Evolutionary conservation across 2,113 vertebrate genomes (phyloP).

Genomic region (human (Homo sapiens)): DNA sequence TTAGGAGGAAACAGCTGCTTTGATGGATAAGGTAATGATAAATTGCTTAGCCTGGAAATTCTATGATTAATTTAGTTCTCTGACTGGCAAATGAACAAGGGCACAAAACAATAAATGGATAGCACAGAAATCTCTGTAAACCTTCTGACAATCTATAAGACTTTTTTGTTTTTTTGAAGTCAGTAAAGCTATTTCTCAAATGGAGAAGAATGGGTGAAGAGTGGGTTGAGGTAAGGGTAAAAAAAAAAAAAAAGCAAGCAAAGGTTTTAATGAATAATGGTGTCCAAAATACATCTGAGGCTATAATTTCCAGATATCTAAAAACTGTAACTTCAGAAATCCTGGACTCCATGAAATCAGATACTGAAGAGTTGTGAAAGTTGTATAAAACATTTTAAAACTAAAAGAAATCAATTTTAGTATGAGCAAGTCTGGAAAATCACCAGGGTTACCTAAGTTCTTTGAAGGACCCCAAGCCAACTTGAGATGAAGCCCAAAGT

Average conservation of each 20-base stretch:
- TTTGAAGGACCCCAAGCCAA: slow-evolving; percentile 12
- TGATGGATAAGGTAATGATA: slow-evolving; percentile 45
- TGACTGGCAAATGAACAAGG: slow-evolving; percentile 45
- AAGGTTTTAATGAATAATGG: slow-evolving; percentile 19
- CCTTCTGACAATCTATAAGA: not conserved
- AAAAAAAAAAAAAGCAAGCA: not conserved
- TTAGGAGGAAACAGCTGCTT: slow-evolving; percentile 23
- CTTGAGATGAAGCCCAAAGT: slow-evolving; percentile 11
- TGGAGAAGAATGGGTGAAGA: not conserved
- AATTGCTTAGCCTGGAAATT: slow-evolving; percentile 44
- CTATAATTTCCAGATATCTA: not conserved
- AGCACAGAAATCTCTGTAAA: slow-evolving; percentile 44
- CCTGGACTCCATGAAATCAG: not conserved
- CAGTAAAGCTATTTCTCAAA: not conserved
- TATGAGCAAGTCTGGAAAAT: slow-evolving; percentile 8
- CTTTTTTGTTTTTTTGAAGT: not conserved
- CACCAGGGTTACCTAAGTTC: not conserved
- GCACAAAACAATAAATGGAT: slow-evolving; percentile 51
- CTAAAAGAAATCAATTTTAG: not conserved
- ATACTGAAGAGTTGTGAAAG: not conserved
- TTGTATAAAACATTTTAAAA: slow-evolving; percentile 40
- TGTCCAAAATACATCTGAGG: not conserved
- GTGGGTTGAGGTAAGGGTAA: not conserved
- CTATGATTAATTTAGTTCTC: slow-evolving; percentile 58
- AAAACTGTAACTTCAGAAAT: slow-evolving; percentile 41